Percentiles rank a stretch among this genome's conserved stretches.
phyloP scores from a whole-genome alignment of 2,888 invertebrate species.

The Atethmia centrago region DNA sequence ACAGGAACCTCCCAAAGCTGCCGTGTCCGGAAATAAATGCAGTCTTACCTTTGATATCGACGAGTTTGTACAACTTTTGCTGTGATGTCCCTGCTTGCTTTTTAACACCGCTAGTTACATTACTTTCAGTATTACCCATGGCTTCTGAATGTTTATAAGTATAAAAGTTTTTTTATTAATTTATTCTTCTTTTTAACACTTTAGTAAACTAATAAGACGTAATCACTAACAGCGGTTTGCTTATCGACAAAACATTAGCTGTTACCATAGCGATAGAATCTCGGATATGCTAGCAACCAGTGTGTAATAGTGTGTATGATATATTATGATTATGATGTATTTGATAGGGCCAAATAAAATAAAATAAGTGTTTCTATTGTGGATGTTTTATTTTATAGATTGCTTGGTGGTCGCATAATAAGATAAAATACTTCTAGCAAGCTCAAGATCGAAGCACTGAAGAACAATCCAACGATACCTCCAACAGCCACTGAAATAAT shows the following conservation, averaged over 20 bases:
- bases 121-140: slow-evolving; percentile 96
- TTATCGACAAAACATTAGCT: slow-evolving; percentile 50
- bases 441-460: slow-evolving; percentile 91
- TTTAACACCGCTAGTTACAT: slow-evolving; percentile 98
- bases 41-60: slow-evolving; percentile 95
- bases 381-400: slow-evolving; percentile 18
- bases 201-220: neutral
- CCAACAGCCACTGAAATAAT: slow-evolving; percentile 91
- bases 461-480: slow-evolving; percentile 91
- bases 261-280: slow-evolving; percentile 49
- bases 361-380: neutral
- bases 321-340: neutral
- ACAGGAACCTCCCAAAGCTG: no score
- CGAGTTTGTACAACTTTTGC: slow-evolving; percentile 96
- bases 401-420: slow-evolving; percentile 62
- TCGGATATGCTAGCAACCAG: slow-evolving; percentile 1
- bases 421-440: slow-evolving; percentile 91
- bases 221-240: neutral
- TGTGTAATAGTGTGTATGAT: no score
- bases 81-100: slow-evolving; percentile 97
- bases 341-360: neutral
- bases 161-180: neutral
- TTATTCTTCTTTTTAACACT: neutral
- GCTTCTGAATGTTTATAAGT: slow-evolving; percentile 66
- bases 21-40: no score